These are phyloP conservation scores for Neocloeon triangulifer DNA, from an alignment of 1,140 invertebrate species.

Conservation along the genomic window DNA sequence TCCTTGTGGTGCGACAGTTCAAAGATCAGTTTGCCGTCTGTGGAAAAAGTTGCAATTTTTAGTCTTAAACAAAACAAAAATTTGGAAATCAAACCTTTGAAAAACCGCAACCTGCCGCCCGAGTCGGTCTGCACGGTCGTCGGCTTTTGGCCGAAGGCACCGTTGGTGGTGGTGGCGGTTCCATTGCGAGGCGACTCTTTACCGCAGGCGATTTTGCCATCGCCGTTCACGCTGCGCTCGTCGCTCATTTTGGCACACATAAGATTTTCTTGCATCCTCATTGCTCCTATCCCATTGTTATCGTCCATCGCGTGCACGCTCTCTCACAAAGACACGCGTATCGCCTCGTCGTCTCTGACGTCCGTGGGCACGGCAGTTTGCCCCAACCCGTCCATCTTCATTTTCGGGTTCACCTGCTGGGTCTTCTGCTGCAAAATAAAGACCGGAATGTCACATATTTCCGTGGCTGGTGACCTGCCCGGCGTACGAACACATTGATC, in stretches of 20 bases:
- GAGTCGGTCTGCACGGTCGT: conserved; percentile 6
- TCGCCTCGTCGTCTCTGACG: too few relatives aligned
- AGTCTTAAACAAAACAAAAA: background rate
- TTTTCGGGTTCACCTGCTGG: too few relatives aligned
- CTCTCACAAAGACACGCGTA: too few relatives aligned
- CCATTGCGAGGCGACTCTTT: conserved; percentile 9
- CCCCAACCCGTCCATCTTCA: too few relatives aligned
- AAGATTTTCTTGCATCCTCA: conserved; percentile 12
- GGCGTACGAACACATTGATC: too few relatives aligned
- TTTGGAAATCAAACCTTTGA: conserved; percentile 20
- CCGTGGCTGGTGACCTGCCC: too few relatives aligned
- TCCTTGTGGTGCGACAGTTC: conserved; percentile 60
- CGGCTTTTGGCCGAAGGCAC: conserved; percentile 6
- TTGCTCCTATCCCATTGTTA: conserved; percentile 11
- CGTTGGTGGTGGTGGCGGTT: conserved; percentile 9
- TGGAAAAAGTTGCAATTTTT: conserved; percentile 7
- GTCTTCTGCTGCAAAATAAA: too few relatives aligned
- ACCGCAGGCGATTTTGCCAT: conserved; percentile 11
- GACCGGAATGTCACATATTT: too few relatives aligned
- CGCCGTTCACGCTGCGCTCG: conserved; percentile 15
- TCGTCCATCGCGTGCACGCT: too few relatives aligned
- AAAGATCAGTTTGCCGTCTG: conserved; percentile 66
- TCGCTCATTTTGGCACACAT: conserved; percentile 15
- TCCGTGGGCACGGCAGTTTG: too few relatives aligned
- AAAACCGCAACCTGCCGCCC: conserved; percentile 30